These are phyloP conservation scores for Tamandua tetradactyla DNA, from an alignment of 2,797 vertebrate genomes.

Conservation along the genomic window DNA sequence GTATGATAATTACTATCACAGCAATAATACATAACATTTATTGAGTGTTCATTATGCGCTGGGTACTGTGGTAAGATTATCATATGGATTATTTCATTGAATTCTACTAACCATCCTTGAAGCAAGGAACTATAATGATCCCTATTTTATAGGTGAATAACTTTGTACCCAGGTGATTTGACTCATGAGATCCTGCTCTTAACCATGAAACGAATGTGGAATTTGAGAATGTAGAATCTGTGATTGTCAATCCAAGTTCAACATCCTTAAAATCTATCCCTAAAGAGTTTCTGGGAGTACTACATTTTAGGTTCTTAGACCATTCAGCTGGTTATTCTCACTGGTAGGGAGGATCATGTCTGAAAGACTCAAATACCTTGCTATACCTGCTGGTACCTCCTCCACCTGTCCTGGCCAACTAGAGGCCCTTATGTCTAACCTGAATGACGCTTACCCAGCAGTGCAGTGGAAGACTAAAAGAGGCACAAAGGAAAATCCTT, in stretches of 20 bases:
- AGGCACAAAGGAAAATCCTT: constrained; percentile 31
- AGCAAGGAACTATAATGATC: neutral
- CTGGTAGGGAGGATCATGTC: neutral
- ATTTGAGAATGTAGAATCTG: neutral
- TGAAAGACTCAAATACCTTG: neutral
- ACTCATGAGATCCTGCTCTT: neutral
- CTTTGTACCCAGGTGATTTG: neutral
- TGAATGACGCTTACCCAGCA: constrained; percentile 22
- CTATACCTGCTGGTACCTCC: neutral
- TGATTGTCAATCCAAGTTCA: constrained; percentile 21
- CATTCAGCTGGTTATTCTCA: neutral
- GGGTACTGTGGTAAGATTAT: neutral
- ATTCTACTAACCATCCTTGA: neutral
- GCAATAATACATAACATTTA: constrained; percentile 12
- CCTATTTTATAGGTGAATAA: constrained; percentile 15
- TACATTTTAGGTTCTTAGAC: constrained; percentile 19
- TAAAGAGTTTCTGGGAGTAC: constrained; percentile 9
- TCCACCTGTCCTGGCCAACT: neutral
- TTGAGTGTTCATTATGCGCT: neutral
- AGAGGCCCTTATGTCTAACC: neutral
- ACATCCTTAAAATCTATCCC: neutral
- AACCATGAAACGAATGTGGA: constrained; percentile 6
- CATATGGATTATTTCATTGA: neutral
- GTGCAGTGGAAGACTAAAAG: neutral
- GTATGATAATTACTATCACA: neutral